Conservation (phyloP, 2,113 vertebrate genomes). For the Etheostoma spectabile region DNA sequence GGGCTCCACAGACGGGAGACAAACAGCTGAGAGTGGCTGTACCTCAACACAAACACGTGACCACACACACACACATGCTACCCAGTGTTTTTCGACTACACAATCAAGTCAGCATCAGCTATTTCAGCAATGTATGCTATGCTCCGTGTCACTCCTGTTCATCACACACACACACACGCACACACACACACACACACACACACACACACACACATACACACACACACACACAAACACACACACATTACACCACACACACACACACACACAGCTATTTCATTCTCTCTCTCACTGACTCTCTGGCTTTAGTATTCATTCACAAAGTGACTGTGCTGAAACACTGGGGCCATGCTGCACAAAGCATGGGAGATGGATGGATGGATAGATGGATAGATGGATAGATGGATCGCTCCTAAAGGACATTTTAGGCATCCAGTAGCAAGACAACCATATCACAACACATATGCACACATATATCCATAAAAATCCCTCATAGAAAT, state of each 20-base stretch:
- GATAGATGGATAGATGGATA: no score
- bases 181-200: background rate
- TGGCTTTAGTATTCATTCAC: slow-evolving; percentile 3
- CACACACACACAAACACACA: background rate
- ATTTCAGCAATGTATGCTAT: slow-evolving; percentile 56
- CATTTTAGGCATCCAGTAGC: no score
- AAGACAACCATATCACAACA: no score
- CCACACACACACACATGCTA: slow-evolving; percentile 21
- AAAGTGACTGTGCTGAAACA: background rate
- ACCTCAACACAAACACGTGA: slow-evolving; percentile 50
- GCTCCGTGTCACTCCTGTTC: slow-evolving; percentile 7
- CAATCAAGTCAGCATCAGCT: slow-evolving; percentile 49
- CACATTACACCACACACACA: background rate
- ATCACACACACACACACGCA: background rate
- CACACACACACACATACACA: background rate
- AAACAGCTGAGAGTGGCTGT: slow-evolving; percentile 39
- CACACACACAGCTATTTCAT: background rate
- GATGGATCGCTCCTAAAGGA: no score
- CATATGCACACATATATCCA: no score
- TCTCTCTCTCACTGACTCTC: background rate
- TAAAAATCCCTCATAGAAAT: no score
- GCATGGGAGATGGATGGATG: no score
- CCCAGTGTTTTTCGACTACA: slow-evolving; percentile 37
- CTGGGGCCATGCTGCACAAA: background rate
- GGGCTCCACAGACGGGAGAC: slow-evolving; percentile 39